Evolutionary conservation across 64 coral and sea anemone species (phyloP).

Genomic region (Acropora tenuis): DNA sequence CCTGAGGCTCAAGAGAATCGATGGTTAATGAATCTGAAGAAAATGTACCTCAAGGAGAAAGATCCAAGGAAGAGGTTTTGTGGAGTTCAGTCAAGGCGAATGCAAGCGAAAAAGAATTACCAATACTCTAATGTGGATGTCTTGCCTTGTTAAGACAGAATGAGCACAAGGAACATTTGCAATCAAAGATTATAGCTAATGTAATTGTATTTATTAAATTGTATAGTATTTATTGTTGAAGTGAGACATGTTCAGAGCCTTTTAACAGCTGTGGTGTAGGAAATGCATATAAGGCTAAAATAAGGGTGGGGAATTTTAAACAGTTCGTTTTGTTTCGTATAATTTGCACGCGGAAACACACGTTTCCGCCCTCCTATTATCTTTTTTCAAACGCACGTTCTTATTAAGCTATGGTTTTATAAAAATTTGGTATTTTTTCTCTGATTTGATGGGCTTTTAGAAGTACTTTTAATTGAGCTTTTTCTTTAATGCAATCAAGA

Average conservation of each 20-base stretch:
- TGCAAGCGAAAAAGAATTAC: neutral
- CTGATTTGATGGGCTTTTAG: neutral
- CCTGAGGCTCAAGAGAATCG: slow-evolving; percentile 67
- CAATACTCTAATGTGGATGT: neutral
- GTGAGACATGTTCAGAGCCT: neutral
- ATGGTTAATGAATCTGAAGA: slow-evolving; percentile 31
- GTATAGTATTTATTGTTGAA: slow-evolving; percentile 47
- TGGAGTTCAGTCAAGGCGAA: neutral
- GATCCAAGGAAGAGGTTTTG: neutral
- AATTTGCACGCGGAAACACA: neutral
- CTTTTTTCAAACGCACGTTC: neutral
- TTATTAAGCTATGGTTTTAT: neutral
- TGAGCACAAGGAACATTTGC: slow-evolving; percentile 7
- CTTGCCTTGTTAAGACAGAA: neutral
- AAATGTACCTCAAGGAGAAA: neutral
- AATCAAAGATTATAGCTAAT: slow-evolving; percentile 22
- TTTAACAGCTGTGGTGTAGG: neutral
- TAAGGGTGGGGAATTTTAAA: neutral
- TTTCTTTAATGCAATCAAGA: neutral
- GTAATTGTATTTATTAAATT: slow-evolving; percentile 50
- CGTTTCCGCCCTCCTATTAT: neutral
- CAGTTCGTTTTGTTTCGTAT: neutral
- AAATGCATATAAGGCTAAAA: neutral
- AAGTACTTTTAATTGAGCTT: neutral
- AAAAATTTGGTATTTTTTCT: neutral